phyloP scores from a whole-genome alignment of 1,140 invertebrate species.

The Idris sp. region DNA sequence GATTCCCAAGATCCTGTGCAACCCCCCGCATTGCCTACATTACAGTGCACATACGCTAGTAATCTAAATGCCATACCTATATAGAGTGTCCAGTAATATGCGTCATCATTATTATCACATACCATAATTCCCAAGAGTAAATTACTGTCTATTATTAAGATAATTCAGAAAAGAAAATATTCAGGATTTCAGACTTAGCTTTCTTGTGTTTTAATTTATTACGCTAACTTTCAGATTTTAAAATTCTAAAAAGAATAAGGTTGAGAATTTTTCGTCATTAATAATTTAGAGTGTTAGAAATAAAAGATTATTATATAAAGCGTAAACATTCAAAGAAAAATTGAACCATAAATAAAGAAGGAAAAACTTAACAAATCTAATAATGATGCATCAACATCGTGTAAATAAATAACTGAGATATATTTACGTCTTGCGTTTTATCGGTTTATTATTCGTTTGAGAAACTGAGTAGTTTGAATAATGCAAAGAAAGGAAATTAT shows the following conservation, averaged over 20 bases:
- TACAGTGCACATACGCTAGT: constrained; percentile 53
- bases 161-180: constrained; percentile 16
- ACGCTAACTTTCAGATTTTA: too few species aligned
- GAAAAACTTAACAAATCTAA: constrained; percentile 4
- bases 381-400: constrained; percentile 15
- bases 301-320: too few species aligned
- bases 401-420: constrained; percentile 27
- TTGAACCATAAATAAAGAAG: not conserved
- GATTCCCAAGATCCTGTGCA: constrained; percentile 43
- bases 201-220: too few species aligned
- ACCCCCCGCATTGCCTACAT: constrained; percentile 53
- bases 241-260: too few species aligned
- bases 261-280: too few species aligned
- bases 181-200: too few species aligned
- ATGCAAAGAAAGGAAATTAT: constrained; percentile 41
- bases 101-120: constrained; percentile 57
- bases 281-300: too few species aligned
- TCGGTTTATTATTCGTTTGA: constrained; percentile 38
- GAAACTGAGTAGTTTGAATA: constrained; percentile 29
- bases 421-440: constrained; percentile 33
- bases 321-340: not conserved
- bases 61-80: constrained; percentile 57
- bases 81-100: constrained; percentile 49
- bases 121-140: constrained; percentile 43
- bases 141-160: constrained; percentile 39